These are phyloP conservation scores for Dynastes hyllus DNA, from an alignment of 2,888 invertebrate genomes.

Conservation along the genomic window DNA sequence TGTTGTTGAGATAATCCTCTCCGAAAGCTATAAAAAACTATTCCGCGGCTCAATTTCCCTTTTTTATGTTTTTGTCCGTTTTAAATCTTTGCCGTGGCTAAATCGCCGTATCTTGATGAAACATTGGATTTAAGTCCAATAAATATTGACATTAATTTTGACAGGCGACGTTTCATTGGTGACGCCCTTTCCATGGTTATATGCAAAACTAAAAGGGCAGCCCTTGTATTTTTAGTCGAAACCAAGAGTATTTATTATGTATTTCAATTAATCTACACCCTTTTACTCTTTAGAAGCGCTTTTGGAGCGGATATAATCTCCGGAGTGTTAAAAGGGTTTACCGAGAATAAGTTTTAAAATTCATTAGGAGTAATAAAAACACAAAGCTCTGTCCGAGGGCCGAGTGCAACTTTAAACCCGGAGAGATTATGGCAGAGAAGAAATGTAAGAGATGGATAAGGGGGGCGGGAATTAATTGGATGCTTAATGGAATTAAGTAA, in stretches of 20 bases:
- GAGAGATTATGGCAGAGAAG: constrained; percentile 26
- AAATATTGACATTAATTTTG: too few species aligned
- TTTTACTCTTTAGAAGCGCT: constrained; percentile 27
- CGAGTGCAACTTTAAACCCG: constrained; percentile 52
- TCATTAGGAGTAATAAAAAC: constrained; percentile 56
- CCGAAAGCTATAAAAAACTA: too few species aligned
- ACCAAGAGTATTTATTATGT: constrained; percentile 20
- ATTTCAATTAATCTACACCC: constrained; percentile 27
- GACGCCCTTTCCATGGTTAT: too few species aligned
- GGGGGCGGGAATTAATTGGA: constrained; percentile 33
- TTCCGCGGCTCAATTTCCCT: too few species aligned
- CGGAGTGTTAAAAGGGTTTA: constrained; percentile 50
- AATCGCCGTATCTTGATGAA: too few species aligned
- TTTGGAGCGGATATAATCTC: constrained; percentile 41
- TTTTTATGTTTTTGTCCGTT: too few species aligned
- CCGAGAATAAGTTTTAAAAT: constrained; percentile 53
- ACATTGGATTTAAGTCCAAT: too few species aligned
- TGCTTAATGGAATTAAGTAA: constrained; percentile 40
- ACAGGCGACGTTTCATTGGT: too few species aligned
- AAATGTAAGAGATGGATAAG: constrained; percentile 20
- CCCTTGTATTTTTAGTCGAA: background rate
- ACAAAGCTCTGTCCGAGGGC: constrained; percentile 51
- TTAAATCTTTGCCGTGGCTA: too few species aligned
- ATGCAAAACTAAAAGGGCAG: too few species aligned
- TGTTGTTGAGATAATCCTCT: too few species aligned